A percentile compares a stretch with the other conserved stretches of the same genome.
These are phyloP conservation scores for Oreochromis niloticus DNA, from an alignment of 2,113 vertebrate species.

Conservation along the genomic window DNA sequence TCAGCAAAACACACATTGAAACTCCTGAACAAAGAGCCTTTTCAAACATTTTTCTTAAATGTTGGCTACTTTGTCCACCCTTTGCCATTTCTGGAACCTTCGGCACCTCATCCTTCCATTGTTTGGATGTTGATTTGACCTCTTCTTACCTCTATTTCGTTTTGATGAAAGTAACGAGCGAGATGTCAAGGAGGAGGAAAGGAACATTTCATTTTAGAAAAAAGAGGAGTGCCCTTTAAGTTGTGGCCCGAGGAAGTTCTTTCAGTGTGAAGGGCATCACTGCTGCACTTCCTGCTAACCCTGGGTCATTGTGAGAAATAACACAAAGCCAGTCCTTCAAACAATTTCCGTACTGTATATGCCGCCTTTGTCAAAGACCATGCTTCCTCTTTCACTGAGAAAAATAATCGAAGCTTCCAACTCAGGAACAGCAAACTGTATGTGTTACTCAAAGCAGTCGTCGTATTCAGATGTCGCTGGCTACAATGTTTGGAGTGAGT, in stretches of 20 bases:
- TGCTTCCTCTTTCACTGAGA: neutral
- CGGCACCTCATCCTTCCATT: neutral
- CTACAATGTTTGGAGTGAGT: neutral
- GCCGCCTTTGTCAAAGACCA: neutral
- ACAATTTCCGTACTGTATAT: neutral
- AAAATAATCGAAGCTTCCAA: neutral
- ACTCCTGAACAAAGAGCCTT: neutral
- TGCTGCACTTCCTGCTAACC: neutral
- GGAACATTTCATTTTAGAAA: neutral
- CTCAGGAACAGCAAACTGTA: neutral
- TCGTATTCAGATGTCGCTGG: neutral
- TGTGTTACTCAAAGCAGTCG: neutral
- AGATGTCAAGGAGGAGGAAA: neutral
- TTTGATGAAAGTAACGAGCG: neutral
- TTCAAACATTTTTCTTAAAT: neutral
- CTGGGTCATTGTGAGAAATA: neutral
- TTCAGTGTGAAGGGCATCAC: neutral
- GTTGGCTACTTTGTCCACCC: neutral
- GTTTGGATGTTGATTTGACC: slow-evolving; percentile 8
- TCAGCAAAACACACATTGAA: neutral
- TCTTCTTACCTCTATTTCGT: neutral
- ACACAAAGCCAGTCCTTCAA: neutral
- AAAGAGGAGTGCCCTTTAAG: neutral
- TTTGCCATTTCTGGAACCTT: neutral
- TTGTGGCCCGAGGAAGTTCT: neutral